Percentiles rank a stretch among this genome's conserved stretches.
Conservation (phyloP, 2,888 invertebrate species). For the Notodonta ziczac region DNA sequence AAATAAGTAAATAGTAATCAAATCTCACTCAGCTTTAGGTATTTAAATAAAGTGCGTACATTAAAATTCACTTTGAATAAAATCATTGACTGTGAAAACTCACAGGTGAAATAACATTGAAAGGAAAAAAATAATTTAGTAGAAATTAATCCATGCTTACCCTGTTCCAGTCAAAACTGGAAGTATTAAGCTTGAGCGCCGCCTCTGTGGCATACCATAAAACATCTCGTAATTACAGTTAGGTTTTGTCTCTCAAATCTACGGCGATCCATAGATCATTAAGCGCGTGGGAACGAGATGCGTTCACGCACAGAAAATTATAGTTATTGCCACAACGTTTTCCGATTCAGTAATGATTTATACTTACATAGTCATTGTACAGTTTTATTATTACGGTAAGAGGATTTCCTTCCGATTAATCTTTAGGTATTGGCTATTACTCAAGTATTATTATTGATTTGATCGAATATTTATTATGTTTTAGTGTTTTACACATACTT, state of each 20-base stretch:
- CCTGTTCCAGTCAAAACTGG: too few relatives aligned
- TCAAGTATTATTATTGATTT: too few relatives aligned
- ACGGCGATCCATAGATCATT: background rate
- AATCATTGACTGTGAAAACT: too few relatives aligned
- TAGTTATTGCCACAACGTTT: background rate
- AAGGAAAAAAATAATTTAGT: too few relatives aligned
- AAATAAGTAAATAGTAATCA: too few relatives aligned
- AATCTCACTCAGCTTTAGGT: too few relatives aligned
- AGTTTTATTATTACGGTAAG: background rate
- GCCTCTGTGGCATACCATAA: background rate
- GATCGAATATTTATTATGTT: too few relatives aligned
- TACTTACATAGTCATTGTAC: background rate
- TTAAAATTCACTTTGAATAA: too few relatives aligned
- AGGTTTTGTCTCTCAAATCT: background rate
- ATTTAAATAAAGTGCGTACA: too few relatives aligned
- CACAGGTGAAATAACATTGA: too few relatives aligned
- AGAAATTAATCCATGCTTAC: too few relatives aligned
- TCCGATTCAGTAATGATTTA: background rate
- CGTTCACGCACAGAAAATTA: constrained; percentile 1
- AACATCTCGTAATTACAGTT: background rate
- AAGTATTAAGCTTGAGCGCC: background rate
- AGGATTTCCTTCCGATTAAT: background rate
- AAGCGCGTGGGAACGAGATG: constrained; percentile 3
- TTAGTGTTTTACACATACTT: too few relatives aligned
- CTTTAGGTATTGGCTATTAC: background rate